Evolutionary conservation across 2,113 vertebrate species (phyloP).

Genomic region (Saguinus imperator): DNA sequence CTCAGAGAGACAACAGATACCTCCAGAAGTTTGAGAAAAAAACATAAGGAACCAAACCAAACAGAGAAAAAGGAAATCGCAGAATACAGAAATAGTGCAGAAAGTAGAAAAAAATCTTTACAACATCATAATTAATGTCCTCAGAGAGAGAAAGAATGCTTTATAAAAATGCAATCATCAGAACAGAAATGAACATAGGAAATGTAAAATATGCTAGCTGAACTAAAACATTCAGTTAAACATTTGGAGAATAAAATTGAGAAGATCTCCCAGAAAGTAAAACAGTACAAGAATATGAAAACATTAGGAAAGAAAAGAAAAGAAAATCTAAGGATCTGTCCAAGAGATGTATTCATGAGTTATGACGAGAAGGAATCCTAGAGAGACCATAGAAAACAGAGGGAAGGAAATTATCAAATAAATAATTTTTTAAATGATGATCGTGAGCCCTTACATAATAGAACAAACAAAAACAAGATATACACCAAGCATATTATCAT

Average conservation of each 20-base stretch:
- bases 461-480: background rate
- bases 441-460: background rate
- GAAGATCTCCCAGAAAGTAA: background rate
- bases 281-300: background rate
- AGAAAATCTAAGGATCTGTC: background rate
- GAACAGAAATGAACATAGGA: background rate
- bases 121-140: background rate
- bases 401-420: background rate
- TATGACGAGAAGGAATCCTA: background rate
- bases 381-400: background rate
- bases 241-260: background rate
- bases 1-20: background rate
- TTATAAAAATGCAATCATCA: background rate
- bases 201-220: background rate
- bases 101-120: background rate
- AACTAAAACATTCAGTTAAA: constrained; percentile 7
- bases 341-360: background rate
- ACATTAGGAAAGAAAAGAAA: background rate
- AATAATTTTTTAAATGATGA: background rate
- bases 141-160: background rate
- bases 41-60: background rate
- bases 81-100: background rate
- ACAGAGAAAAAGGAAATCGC: background rate
- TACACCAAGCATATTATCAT: background rate
- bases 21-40: background rate